phyloP scores from a whole-genome alignment of 2,888 invertebrate genomes.

The Tetranychus piercei region DNA sequence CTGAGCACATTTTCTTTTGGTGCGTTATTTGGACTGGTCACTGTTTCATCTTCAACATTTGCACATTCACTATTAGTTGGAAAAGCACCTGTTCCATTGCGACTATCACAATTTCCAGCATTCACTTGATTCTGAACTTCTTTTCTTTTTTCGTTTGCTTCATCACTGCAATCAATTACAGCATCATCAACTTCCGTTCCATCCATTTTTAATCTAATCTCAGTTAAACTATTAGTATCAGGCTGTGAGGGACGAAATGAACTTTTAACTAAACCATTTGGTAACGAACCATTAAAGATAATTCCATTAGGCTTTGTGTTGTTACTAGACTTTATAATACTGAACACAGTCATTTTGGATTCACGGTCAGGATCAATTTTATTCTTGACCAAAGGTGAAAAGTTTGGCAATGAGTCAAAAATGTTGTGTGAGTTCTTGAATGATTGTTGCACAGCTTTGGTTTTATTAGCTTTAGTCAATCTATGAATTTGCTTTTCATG shows the following conservation, averaged over 20 bases:
- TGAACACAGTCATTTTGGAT: background rate
- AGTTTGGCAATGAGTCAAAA: background rate
- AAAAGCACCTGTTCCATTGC: too few species aligned
- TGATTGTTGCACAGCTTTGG: background rate
- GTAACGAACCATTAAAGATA: background rate
- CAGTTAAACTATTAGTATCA: background rate
- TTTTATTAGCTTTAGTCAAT: background rate
- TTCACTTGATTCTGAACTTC: too few species aligned
- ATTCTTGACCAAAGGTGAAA: background rate
- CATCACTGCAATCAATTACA: too few species aligned
- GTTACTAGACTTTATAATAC: background rate
- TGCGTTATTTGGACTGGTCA: background rate
- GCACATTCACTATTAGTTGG: too few species aligned
- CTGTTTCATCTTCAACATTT: background rate
- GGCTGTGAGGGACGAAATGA: background rate
- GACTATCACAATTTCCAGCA: too few species aligned
- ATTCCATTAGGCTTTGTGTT: background rate
- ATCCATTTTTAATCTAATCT: background rate
- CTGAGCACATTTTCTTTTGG: background rate
- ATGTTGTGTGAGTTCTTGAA: background rate
- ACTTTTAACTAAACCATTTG: background rate
- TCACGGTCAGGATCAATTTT: background rate
- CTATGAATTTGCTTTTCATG: background rate
- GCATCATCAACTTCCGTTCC: background rate
- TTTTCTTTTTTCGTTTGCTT: too few species aligned